Base-by-base conservation (phyloP, 2,113 vertebrate species). In the Raja brachyura region DNA sequence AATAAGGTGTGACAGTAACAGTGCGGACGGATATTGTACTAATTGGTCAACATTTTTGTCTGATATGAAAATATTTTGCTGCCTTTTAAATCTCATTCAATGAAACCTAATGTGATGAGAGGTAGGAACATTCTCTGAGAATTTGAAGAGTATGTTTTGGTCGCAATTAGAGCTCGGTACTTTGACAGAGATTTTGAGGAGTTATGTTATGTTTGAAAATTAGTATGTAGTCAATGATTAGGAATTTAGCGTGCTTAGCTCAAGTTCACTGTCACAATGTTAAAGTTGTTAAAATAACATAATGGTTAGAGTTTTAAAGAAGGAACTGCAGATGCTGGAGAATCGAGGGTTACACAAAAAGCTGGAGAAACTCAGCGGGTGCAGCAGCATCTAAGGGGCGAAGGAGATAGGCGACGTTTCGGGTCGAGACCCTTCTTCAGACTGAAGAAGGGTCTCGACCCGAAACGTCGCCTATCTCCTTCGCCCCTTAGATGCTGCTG, bases 1-100 rank as follows among this genome's bases (percentile, higher is more conserved):
- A 70, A 90, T 70, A 90, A 90, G 63, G 61, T 90, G 73, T 4
- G 90, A 74, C 90, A 92, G 90, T 33, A 92, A 92, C 28, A 92
- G 73, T 68, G 73, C 73, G 90, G 70, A 92, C 22, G 90, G 66
- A 73, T 92, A 73, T 73, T 92, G 90, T 92, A 92, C 90, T 92
- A 92, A 92, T 92, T 92, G 68, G 66, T 68, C 68, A 92, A 92
- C 90, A 92, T 92, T 92, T 92, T 92, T 73, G 90, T 73, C 66
- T 92, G 90, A 18, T 92, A 22, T 92, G 66, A 73, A 92, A 73
- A 92, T 92, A 54, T 48, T 28, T 39, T 92, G 28, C 20, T 73
- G 33, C 33, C 33, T 73, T 74, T 73, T 73, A 92, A 68, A 73
- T 48, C 22, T 68, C 59, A 73, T 73, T 74, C 33, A 92, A 74